Conservation (phyloP, 2,888 invertebrate species). For the Cabera pusaria region DNA sequence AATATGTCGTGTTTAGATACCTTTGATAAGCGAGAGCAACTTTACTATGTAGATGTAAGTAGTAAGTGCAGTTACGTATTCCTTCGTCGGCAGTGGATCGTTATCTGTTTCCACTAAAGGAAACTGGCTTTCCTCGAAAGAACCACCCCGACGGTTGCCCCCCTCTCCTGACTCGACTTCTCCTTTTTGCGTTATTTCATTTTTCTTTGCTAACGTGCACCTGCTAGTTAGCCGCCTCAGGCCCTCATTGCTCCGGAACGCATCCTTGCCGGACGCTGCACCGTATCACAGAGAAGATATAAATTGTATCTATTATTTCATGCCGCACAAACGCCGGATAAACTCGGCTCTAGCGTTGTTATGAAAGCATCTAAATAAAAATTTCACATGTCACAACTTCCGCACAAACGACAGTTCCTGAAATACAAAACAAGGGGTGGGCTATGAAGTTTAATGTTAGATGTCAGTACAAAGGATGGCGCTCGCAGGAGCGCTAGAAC, state of each 20-base stretch:
- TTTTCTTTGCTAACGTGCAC: slow-evolving; percentile 78
- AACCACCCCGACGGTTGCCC: slow-evolving; percentile 70
- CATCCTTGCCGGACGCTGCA: slow-evolving; percentile 37
- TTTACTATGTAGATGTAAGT: slow-evolving; percentile 60
- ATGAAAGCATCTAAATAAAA: slow-evolving; percentile 26
- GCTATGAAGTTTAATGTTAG: slow-evolving; percentile 73
- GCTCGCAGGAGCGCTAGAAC: slow-evolving; percentile 53
- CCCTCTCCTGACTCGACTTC: slow-evolving; percentile 60
- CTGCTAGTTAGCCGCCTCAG: slow-evolving; percentile 76
- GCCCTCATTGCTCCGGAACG: slow-evolving; percentile 56
- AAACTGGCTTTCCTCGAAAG: slow-evolving; percentile 80
- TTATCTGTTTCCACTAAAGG: slow-evolving; percentile 83
- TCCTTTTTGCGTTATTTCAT: slow-evolving; percentile 80
- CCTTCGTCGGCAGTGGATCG: slow-evolving; percentile 81
- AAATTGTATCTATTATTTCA: slow-evolving; percentile 36
- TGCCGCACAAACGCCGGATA: slow-evolving; percentile 11
- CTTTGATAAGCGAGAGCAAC: slow-evolving; percentile 58
- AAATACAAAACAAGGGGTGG: slow-evolving; percentile 42
- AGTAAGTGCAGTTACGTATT: slow-evolving; percentile 79
- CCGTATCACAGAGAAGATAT: slow-evolving; percentile 40
- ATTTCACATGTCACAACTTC: slow-evolving; percentile 24
- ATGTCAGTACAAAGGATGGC: slow-evolving; percentile 69
- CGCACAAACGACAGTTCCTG: slow-evolving; percentile 29
- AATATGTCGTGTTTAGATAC: slow-evolving; percentile 65
- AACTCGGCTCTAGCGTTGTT: slow-evolving; percentile 19